Evolutionary conservation across 1,140 invertebrate species (phyloP), one percentile per base, ranked within the genome.

Genomic region (Drosophila lowei): DNA sequence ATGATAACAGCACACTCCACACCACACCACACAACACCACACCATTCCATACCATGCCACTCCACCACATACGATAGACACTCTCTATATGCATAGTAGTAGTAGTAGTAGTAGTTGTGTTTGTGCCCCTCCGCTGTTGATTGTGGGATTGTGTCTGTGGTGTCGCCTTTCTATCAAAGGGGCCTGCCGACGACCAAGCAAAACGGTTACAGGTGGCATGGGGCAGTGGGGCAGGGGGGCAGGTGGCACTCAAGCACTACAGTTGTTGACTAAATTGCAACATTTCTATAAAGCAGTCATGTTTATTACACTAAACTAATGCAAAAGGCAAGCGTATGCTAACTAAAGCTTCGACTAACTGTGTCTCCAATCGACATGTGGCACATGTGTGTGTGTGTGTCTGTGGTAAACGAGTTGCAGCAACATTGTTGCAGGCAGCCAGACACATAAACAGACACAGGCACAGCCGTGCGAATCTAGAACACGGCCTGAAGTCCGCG

Each of bases 281-380:
- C 62, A 81, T 67, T 75, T 84, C 63, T 77, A 85, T 85, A 72
- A 77, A 84, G 77, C 63, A 73, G 68, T 71, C 76, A 65, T 76
- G 72, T 83, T 84, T 79, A 85, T 79, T 73, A 49, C 72, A 67
- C 65, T 67, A 79, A 84, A 84, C 73, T 77, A 77, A 81, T 81
- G 67, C 72, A 77, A 79, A 79, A 66, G 56, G 41, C 23, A 25
- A 25, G 23, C 23, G 23, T 5, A 25, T 25, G 23, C 56, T 53
- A 64, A 30, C 28, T 30, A 30, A 30, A 30, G 30, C 30, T 9
- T 3, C 62, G 70, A 13, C 60, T 83, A 74, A 84, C 71, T 62
- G 77, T 67, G 62, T 52, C 58, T 54, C 48, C 50, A 15, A 11
- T 23, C 65, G 23, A 41, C 50, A 25, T 72, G 23, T 18, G 49